Percentiles rank a stretch among this genome's conserved stretches.
Evolutionary conservation across 2,113 vertebrate genomes (phyloP).

Genomic region (Crocuta crocuta): DNA sequence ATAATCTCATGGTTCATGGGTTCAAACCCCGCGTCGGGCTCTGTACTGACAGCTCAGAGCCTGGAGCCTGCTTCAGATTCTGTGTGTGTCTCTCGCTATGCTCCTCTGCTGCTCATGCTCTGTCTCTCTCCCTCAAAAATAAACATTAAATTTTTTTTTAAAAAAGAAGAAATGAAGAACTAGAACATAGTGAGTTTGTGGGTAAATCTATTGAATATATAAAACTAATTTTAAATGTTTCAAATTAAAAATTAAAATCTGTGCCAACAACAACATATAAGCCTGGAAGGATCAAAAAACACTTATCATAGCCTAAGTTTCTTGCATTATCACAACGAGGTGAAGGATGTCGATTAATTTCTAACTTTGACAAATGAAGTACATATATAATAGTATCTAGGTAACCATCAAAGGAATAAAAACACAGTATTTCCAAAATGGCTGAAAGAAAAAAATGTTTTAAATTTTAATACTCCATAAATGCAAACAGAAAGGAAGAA

Average conservation of each 20-base stretch:
- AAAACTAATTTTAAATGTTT: not conserved
- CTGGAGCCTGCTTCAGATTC: no score
- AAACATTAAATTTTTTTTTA: no score
- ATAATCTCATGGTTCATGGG: no score
- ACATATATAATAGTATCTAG: not conserved
- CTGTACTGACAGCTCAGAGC: no score
- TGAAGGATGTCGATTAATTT: not conserved
- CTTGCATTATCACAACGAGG: not conserved
- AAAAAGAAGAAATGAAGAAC: not conserved
- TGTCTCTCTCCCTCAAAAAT: no score
- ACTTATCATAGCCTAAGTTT: not conserved
- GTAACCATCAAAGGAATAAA: not conserved
- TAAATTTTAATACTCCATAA: not conserved
- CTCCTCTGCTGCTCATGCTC: no score
- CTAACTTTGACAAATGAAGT: not conserved
- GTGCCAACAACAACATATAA: not conserved
- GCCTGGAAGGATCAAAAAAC: not conserved
- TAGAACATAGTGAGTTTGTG: not conserved
- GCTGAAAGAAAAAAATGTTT: not conserved
- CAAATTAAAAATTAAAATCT: not conserved
- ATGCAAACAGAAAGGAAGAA: constrained; percentile 27
- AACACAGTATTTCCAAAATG: not conserved
- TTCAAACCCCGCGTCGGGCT: no score
- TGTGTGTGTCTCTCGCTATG: no score
- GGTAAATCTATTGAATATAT: not conserved